Percentiles rank a stretch among this genome's conserved stretches.
Conservation (phyloP, 2,797 vertebrate genomes). For the Sus cebifrons region DNA sequence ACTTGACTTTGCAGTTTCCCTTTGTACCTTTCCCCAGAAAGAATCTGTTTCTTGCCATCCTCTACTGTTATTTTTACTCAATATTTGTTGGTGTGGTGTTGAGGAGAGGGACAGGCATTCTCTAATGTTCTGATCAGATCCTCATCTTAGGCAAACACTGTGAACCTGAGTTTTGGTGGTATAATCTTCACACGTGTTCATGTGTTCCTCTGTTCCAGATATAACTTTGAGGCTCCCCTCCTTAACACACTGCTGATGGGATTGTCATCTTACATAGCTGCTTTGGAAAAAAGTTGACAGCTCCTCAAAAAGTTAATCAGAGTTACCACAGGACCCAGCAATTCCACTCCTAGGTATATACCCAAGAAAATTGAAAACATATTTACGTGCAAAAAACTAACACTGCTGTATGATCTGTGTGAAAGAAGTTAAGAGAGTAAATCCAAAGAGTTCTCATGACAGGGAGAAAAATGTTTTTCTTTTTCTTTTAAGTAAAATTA, state of each 20-base stretch:
- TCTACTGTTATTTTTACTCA: constrained; percentile 9
- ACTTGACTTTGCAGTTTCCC: not conserved
- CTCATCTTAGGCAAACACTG: not conserved
- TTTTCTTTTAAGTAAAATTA: not conserved
- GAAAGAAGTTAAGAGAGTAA: not conserved
- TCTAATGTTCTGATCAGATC: not conserved
- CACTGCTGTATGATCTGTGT: not conserved
- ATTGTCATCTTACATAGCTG: constrained; percentile 27
- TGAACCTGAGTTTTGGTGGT: not conserved
- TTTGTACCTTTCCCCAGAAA: not conserved
- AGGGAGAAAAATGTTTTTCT: not conserved
- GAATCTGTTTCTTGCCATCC: not conserved
- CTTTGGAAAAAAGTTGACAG: constrained; percentile 44
- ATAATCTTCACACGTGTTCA: not conserved
- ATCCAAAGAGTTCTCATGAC: not conserved
- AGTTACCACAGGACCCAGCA: not conserved
- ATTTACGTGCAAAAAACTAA: constrained; percentile 18
- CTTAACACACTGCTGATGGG: not conserved
- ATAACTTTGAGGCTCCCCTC: not conserved
- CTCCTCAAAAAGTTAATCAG: constrained; percentile 53
- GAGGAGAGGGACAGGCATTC: not conserved
- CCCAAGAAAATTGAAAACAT: not conserved
- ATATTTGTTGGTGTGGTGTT: not conserved
- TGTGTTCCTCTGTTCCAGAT: not conserved
- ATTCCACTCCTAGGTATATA: constrained; percentile 23